Percentiles rank a stretch among this genome's conserved stretches.
Evolutionary conservation across 2,113 vertebrate genomes (phyloP).

Genomic region (Pseudorasbora parva): DNA sequence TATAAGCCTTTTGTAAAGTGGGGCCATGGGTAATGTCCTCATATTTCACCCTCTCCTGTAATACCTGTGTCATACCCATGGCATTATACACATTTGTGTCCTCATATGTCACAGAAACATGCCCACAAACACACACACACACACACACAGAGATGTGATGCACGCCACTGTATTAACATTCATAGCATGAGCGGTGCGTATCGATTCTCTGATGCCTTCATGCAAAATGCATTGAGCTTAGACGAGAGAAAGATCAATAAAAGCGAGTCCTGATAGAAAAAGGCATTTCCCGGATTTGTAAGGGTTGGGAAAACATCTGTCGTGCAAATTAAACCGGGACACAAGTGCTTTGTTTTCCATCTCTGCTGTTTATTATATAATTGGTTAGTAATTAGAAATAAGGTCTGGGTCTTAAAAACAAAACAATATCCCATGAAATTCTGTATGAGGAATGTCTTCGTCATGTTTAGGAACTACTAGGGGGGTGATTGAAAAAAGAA

Average conservation of each 20-base stretch:
- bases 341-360: not conserved
- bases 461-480: not conserved
- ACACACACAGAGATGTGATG: not conserved
- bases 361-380: conserved; percentile 18
- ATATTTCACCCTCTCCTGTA: too few relatives aligned
- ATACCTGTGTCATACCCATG: too few relatives aligned
- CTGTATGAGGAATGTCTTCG: not conserved
- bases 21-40: too few relatives aligned
- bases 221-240: conserved; percentile 22
- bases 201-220: not conserved
- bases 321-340: not conserved
- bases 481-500: not conserved
- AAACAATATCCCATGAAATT: not conserved
- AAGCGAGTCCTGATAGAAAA: not conserved
- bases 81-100: too few relatives aligned
- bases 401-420: not conserved
- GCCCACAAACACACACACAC: too few relatives aligned
- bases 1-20: too few relatives aligned
- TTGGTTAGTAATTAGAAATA: not conserved
- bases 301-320: not conserved
- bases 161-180: not conserved
- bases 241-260: not conserved
- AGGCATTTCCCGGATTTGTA: not conserved
- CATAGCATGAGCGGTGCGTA: not conserved
- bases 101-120: too few relatives aligned